Percentiles rank a stretch among this genome's conserved stretches.
These are phyloP conservation scores for Ooceraea biroi DNA, from an alignment of 1,140 invertebrate genomes.

Conservation along the genomic window DNA sequence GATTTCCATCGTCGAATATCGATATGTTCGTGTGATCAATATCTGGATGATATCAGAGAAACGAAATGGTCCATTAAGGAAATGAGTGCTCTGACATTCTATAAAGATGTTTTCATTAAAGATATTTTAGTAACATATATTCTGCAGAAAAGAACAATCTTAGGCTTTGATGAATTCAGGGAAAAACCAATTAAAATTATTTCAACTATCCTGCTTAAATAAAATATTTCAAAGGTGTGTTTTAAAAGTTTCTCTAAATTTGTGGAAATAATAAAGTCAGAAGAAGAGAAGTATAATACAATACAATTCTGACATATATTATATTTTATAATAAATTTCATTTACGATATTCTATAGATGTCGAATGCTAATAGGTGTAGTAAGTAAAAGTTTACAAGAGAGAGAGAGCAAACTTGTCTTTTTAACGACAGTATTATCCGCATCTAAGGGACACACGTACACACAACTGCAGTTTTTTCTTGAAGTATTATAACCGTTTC, in stretches of 20 bases:
- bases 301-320: background rate
- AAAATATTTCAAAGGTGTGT: background rate
- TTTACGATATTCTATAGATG: background rate
- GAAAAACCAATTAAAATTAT: no score
- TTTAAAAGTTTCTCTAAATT: background rate
- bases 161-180: background rate
- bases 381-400: background rate
- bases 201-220: background rate
- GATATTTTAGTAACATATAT: no score
- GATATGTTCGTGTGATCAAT: background rate
- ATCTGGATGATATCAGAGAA: background rate
- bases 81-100: background rate
- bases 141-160: background rate
- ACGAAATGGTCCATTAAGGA: background rate
- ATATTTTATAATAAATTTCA: background rate
- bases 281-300: background rate
- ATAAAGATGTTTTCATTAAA: background rate
- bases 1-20: background rate
- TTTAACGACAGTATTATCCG: conserved; percentile 3
- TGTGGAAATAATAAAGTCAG: no score
- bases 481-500: conserved; percentile 28
- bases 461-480: conserved; percentile 18
- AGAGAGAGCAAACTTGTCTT: background rate
- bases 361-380: background rate
- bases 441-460: background rate